Percentiles rank a stretch among this genome's conserved stretches.
These are phyloP conservation scores for Lobophora halterata DNA, from an alignment of 2,888 invertebrate species.

Conservation along the genomic window DNA sequence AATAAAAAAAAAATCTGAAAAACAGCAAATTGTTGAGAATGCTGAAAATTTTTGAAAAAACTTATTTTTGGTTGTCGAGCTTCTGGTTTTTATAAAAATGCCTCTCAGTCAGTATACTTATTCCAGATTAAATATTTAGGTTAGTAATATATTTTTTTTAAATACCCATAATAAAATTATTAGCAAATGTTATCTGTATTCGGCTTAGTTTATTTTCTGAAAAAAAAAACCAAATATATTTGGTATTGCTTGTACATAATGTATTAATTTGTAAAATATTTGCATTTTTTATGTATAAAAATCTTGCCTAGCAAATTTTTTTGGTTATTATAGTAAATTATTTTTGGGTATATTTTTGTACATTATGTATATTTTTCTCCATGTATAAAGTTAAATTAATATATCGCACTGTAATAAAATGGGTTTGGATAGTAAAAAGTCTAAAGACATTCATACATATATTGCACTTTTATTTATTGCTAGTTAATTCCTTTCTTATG, in stretches of 20 bases:
- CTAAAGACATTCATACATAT: too few relatives aligned
- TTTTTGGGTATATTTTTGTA: conserved; percentile 22
- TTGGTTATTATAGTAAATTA: conserved; percentile 15
- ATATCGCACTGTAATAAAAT: conserved; percentile 13
- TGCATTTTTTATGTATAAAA: conserved; percentile 18
- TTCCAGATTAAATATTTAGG: too few relatives aligned
- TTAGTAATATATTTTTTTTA: neutral
- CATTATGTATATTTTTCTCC: conserved; percentile 19
- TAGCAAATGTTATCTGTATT: neutral
- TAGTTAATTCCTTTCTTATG: too few relatives aligned
- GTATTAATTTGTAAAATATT: conserved; percentile 14
- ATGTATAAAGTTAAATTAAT: conserved; percentile 7
- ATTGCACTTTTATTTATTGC: conserved; percentile 22
- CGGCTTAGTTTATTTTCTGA: conserved; percentile 3
- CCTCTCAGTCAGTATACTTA: too few relatives aligned
- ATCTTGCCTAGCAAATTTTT: conserved; percentile 2
- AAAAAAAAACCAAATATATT: neutral
- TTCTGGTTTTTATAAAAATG: too few relatives aligned
- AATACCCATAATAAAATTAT: neutral
- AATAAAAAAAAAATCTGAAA: too few relatives aligned
- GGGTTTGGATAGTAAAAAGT: conserved; percentile 18
- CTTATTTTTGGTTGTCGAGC: too few relatives aligned
- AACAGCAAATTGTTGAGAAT: too few relatives aligned
- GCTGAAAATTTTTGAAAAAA: too few relatives aligned
- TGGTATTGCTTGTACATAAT: conserved; percentile 11